A percentile compares a stretch with the other conserved stretches of the same genome.
phyloP scores from a whole-genome alignment of 2,888 invertebrate species.

The Deroplatys truncata region DNA sequence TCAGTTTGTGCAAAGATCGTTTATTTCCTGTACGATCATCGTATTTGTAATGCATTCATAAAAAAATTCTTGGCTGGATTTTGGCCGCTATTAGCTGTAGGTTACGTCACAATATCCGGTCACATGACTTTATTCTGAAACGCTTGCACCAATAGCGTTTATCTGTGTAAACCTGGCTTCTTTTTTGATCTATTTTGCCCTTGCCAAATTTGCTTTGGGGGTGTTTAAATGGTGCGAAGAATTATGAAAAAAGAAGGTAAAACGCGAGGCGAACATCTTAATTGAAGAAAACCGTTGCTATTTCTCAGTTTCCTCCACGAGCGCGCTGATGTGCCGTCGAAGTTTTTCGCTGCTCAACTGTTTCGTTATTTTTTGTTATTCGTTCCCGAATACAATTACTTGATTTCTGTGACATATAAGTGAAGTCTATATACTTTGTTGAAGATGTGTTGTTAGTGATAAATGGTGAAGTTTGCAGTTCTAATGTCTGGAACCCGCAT shows the following conservation, averaged over 20 bases:
- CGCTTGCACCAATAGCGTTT: constrained; percentile 15
- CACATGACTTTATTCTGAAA: constrained; percentile 4
- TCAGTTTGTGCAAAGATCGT: not conserved
- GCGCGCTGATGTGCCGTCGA: constrained; percentile 23
- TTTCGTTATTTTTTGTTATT: constrained; percentile 10
- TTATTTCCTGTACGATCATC: not conserved
- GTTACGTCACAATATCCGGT: constrained; percentile 9
- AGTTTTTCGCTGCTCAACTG: constrained; percentile 20
- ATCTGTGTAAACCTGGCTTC: constrained; percentile 1
- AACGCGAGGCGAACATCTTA: not conserved
- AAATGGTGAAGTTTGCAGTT: not conserved
- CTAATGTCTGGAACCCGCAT: not conserved
- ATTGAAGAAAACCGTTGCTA: constrained; percentile 3
- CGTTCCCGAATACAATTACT: not conserved
- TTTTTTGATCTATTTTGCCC: constrained; percentile 15
- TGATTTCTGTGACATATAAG: constrained; percentile 6
- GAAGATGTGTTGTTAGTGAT: not conserved
- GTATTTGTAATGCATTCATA: not conserved
- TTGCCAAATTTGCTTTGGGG: constrained; percentile 24
- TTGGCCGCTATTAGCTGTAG: not conserved
- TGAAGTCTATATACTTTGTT: not conserved
- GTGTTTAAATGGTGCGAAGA: constrained; percentile 22
- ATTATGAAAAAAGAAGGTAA: constrained; percentile 9
- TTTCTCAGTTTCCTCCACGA: constrained; percentile 16
- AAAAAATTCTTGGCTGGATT: not conserved